Evolutionary conservation across 2,888 invertebrate species (phyloP).

Genomic region (Melanophora roralis): DNA sequence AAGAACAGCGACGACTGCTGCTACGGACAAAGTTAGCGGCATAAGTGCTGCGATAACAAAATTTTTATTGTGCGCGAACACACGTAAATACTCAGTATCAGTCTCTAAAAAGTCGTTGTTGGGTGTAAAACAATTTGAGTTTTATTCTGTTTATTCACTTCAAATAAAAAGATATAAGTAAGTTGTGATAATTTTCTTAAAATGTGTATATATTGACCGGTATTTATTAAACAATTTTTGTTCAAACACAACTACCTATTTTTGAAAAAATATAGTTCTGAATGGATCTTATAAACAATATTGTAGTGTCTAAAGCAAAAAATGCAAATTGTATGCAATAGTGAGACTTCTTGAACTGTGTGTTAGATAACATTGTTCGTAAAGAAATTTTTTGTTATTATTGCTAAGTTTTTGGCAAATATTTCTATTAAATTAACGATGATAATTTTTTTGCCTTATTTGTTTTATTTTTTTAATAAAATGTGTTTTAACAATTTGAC

Average conservation of each 20-base stretch:
- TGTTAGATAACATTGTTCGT: constrained; percentile 36
- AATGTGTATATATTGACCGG: constrained; percentile 28
- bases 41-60: constrained; percentile 8
- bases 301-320: not conserved
- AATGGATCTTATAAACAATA: not conserved
- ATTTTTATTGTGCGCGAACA: constrained; percentile 46
- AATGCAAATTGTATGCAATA: not conserved
- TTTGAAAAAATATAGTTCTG: too few species aligned
- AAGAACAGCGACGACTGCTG: not conserved
- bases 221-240: constrained; percentile 7
- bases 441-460: not conserved
- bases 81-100: constrained; percentile 60
- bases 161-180: constrained; percentile 65
- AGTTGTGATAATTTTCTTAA: constrained; percentile 40
- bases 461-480: not conserved
- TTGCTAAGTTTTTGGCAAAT: too few species aligned
- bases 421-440: not conserved
- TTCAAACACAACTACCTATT: not conserved
- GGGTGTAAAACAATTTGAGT: constrained; percentile 54
- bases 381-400: not conserved
- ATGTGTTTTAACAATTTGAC: constrained; percentile 64
- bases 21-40: constrained; percentile 4
- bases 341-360: not conserved
- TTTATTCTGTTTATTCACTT: constrained; percentile 50
- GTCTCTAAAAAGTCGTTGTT: constrained; percentile 63